These are phyloP conservation scores for Linnaemya vulpina DNA, from an alignment of 2,888 invertebrate species.

Conservation along the genomic window DNA sequence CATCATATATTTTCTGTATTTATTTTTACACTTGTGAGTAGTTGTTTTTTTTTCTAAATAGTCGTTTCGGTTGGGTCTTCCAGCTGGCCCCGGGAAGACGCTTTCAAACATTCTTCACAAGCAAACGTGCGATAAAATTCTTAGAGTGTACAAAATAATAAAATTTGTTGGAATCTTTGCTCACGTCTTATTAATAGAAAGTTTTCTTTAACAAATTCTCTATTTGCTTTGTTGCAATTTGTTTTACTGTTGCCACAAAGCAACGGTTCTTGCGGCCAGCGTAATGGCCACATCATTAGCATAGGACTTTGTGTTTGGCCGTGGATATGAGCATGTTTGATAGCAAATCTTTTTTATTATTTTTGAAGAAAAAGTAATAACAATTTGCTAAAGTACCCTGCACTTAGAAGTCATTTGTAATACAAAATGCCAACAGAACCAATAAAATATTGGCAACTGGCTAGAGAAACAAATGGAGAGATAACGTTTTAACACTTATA, in stretches of 20 bases:
- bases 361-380: conserved; percentile 8
- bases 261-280: conserved; percentile 40
- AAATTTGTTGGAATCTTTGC: conserved; percentile 26
- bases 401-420: conserved; percentile 48
- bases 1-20: not conserved
- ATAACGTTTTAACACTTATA: not conserved
- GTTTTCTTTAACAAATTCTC: not conserved
- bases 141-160: conserved; percentile 5
- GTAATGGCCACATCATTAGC: conserved; percentile 38
- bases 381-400: conserved; percentile 59
- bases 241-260: conserved; percentile 17
- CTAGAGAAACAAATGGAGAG: not conserved
- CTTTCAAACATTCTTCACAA: not conserved
- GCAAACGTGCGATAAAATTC: not conserved
- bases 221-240: not conserved
- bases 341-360: not conserved
- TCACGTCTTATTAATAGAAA: conserved; percentile 60
- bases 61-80: not conserved
- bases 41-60: conserved; percentile 32
- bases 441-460: conserved; percentile 22
- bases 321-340: not conserved
- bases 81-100: not conserved
- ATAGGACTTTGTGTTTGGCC: not conserved
- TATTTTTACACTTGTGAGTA: not conserved
- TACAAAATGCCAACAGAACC: conserved; percentile 32